Evolutionary conservation across 2,113 vertebrate genomes (phyloP).

Genomic region (Carassius carassius): DNA sequence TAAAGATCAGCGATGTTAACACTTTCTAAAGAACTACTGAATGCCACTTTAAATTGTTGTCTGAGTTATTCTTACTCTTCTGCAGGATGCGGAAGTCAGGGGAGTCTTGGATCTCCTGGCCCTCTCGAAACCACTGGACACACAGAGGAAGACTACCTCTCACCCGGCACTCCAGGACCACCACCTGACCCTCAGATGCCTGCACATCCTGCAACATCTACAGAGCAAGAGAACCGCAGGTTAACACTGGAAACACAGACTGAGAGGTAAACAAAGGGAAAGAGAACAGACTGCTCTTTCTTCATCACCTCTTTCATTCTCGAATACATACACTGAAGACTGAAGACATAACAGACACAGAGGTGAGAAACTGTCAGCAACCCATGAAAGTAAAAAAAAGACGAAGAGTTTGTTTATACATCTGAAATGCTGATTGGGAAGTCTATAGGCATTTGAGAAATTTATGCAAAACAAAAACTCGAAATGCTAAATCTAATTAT

Average conservation of each 20-base stretch:
- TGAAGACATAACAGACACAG: neutral
- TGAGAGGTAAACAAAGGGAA: neutral
- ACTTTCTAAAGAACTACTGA: neutral
- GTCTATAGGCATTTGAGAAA: too few species aligned
- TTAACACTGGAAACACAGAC: neutral
- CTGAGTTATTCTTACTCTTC: conserved; percentile 84
- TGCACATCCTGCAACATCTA: conserved; percentile 87
- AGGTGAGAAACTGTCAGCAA: neutral
- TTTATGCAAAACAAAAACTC: too few species aligned
- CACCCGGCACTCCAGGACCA: conserved; percentile 93
- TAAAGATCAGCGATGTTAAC: neutral
- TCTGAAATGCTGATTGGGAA: too few species aligned
- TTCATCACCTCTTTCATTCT: conserved; percentile 10
- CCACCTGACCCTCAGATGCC: conserved; percentile 90
- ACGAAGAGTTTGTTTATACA: neutral
- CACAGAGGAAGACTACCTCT: conserved; percentile 83
- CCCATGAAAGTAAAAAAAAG: neutral
- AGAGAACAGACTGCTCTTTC: neutral
- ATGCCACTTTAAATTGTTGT: neutral
- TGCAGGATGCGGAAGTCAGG: conserved; percentile 96
- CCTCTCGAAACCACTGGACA: conserved; percentile 90
- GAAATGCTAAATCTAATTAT: too few species aligned
- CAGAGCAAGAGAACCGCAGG: neutral
- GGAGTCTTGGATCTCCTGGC: conserved; percentile 90
- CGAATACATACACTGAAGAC: neutral